A percentile compares a stretch with the other conserved stretches of the same genome.
These are phyloP conservation scores for Anguilla rostrata DNA, from an alignment of 2,113 vertebrate species.

Conservation along the genomic window DNA sequence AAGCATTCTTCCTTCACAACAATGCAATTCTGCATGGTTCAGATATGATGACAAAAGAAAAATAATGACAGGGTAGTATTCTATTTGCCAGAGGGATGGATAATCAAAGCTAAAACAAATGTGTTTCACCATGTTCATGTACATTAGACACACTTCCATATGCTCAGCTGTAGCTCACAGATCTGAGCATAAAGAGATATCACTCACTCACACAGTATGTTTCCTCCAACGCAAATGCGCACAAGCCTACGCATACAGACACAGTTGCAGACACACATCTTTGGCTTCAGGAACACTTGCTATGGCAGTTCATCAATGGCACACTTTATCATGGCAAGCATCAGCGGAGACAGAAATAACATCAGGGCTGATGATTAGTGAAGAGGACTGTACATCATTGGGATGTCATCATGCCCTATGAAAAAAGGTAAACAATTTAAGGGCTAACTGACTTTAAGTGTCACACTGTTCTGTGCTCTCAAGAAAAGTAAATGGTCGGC, in stretches of 20 bases:
- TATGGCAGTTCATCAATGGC: slow-evolving; percentile 47
- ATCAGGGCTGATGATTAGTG: slow-evolving; percentile 41
- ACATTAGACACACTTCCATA: not conserved
- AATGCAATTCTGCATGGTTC: not conserved
- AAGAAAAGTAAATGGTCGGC: slow-evolving; percentile 41
- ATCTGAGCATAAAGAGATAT: not conserved
- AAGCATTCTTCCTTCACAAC: not conserved
- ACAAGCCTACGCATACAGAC: not conserved
- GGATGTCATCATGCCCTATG: slow-evolving; percentile 29
- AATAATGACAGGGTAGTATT: not conserved
- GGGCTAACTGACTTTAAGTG: slow-evolving; percentile 27
- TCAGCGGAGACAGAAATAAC: slow-evolving; percentile 49
- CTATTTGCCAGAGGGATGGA: not conserved
- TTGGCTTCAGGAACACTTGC: slow-evolving; percentile 41
- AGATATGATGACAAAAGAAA: not conserved
- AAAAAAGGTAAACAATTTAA: slow-evolving; percentile 28
- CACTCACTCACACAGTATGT: not conserved
- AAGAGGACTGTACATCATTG: slow-evolving; percentile 43
- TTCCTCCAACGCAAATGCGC: not conserved
- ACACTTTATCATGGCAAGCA: slow-evolving; percentile 52
- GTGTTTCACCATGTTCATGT: not conserved
- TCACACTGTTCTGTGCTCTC: slow-evolving; percentile 11
- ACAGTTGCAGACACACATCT: not conserved
- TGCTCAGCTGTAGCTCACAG: not conserved
- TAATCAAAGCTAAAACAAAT: not conserved